These are phyloP conservation scores for Myotis myotis DNA, from an alignment of 2,797 vertebrate species.

Conservation along the genomic window DNA sequence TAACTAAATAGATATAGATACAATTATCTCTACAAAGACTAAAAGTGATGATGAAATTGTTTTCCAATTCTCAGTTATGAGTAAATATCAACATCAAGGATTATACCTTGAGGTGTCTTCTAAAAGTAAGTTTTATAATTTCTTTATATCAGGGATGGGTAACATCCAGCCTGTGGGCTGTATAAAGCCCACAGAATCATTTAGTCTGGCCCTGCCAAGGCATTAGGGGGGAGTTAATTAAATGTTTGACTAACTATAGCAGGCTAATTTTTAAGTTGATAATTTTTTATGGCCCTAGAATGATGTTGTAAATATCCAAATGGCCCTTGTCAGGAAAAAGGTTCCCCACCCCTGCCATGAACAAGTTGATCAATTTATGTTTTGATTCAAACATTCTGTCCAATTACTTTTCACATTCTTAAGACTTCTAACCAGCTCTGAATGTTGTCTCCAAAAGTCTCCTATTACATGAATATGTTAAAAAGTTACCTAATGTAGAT, in stretches of 20 bases:
- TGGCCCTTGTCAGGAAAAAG: too few relatives aligned
- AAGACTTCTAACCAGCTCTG: neutral
- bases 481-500: neutral
- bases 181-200: too few relatives aligned
- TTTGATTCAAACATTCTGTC: constrained; percentile 25
- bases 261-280: too few relatives aligned
- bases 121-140: neutral
- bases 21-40: neutral
- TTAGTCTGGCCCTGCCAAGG: too few relatives aligned
- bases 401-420: neutral
- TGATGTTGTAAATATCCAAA: too few relatives aligned
- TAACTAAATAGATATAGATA: neutral
- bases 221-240: too few relatives aligned
- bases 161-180: too few relatives aligned
- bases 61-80: neutral
- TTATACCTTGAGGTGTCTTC: neutral
- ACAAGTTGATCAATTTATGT: neutral
- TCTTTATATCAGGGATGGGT: neutral
- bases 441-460: neutral
- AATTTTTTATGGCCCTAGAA: too few relatives aligned
- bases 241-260: too few relatives aligned
- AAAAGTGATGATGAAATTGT: neutral
- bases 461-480: neutral
- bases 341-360: neutral
- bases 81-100: neutral